Evolutionary conservation across 2,888 invertebrate species (phyloP), one percentile per base, ranked within the genome.

Genomic region (Xestia ashworthii): DNA sequence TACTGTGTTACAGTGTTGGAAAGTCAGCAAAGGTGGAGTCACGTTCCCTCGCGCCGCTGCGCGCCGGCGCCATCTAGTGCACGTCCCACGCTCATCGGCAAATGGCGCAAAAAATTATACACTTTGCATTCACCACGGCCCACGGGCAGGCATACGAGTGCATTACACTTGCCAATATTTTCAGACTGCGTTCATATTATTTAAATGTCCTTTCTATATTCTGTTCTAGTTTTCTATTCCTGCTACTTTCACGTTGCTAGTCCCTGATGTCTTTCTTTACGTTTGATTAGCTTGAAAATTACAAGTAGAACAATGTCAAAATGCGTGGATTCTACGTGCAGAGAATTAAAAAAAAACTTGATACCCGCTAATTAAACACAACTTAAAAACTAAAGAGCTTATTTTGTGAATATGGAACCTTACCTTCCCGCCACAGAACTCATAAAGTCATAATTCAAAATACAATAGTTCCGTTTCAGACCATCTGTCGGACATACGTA

Each of bases 51-150:
- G 81, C 84, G 91, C 91, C 32, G 32, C 32, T 3, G 32, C 32
- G 32, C 32, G 32, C 92, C 91, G 91, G 89, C 92, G 93, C 92
- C 88, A 83, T 84, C 84, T 85, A 84, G 71, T 87, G 91, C 88
- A 86, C 78, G 71, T 79, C 77, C 46, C 80, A 91, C 93, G 92
- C 92, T 91, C 90, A 87, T 81, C 83, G 90, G 83, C 93, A 94
- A 95, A 95, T 95, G 95, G 93, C 85, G 93, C 93, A 93, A 93
- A 93, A 95, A 95, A 95, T 95, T 94, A 94, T 93, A 92, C 91
- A 92, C 93, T 92, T 89, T 88, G 76, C 85, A 89, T 90, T 87
- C 89, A 83, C 83, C 72, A 66, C 78, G 74, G 72, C 83, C 83
- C 72, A 66, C 78, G 74, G 72, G 80, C 65, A 78, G 62, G 82